A percentile compares a stretch with the other conserved stretches of the same genome.
Conservation (phyloP, 1,140 invertebrate genomes). For the Drosophila subobscura region DNA sequence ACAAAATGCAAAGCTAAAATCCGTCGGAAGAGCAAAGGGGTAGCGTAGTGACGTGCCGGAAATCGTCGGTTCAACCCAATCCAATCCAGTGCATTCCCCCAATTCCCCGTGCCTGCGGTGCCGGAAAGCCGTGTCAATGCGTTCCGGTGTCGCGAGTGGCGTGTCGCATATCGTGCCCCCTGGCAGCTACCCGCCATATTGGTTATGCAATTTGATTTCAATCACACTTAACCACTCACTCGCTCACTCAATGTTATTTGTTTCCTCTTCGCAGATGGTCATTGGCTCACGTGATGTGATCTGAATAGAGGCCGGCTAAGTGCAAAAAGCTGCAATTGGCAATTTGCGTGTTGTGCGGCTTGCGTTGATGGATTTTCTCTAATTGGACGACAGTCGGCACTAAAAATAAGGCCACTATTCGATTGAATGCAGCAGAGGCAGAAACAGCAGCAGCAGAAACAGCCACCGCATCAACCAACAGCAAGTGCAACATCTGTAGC, state of each 20-base stretch:
- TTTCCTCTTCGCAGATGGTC: constrained; percentile 46
- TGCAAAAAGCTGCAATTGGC: constrained; percentile 59
- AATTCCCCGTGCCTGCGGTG: background rate
- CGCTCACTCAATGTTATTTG: constrained; percentile 25
- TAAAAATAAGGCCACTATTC: constrained; percentile 27
- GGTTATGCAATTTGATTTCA: constrained; percentile 45
- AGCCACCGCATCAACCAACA: constrained; percentile 15
- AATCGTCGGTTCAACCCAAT: constrained; percentile 20
- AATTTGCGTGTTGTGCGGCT: constrained; percentile 13
- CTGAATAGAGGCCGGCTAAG: constrained; percentile 59
- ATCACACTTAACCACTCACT: constrained; percentile 22
- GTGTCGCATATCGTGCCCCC: constrained; percentile 5
- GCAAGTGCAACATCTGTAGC: constrained; percentile 1
- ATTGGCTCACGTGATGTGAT: constrained; percentile 59
- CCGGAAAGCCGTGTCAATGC: constrained; percentile 49
- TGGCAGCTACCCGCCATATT: background rate
- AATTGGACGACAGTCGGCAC: constrained; percentile 41
- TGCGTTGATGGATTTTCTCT: constrained; percentile 58
- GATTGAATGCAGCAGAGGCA: constrained; percentile 42
- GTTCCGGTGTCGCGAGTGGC: constrained; percentile 44
- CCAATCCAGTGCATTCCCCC: background rate
- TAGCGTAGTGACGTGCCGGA: constrained; percentile 25
- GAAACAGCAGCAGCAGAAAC: constrained; percentile 3
- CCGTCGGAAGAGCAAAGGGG: constrained; percentile 17
- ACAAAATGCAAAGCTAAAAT: constrained; percentile 27